phyloP scores from a whole-genome alignment of 2,797 vertebrate species.

The Sebastes flavidus region DNA sequence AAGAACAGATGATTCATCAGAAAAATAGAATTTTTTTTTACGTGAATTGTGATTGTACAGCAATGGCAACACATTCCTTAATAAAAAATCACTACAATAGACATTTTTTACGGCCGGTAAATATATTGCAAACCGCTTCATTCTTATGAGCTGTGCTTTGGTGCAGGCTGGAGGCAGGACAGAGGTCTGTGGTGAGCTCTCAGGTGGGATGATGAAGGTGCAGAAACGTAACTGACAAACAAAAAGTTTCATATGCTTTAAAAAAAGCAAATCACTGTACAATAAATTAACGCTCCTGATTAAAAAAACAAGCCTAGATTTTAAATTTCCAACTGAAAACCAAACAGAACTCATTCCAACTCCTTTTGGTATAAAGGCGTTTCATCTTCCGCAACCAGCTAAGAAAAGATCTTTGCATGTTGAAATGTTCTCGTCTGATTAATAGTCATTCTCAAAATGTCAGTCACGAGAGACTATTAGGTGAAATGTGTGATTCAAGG shows the following conservation, averaged over 20 bases:
- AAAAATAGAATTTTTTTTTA: slow-evolving; percentile 1
- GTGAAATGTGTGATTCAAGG: not conserved
- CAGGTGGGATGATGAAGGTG: not conserved
- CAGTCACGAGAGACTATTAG: not conserved
- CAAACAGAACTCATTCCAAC: too few species aligned
- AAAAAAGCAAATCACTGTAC: not conserved
- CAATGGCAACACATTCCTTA: slow-evolving; percentile 14
- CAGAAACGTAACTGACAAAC: too few species aligned
- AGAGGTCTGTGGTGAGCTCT: not conserved
- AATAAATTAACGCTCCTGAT: not conserved
- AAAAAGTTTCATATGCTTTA: not conserved
- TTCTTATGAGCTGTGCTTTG: too few species aligned
- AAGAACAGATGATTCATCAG: slow-evolving; percentile 4
- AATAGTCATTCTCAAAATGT: not conserved
- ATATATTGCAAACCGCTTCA: not conserved
- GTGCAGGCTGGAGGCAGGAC: not conserved
- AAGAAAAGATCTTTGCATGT: not conserved
- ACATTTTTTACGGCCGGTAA: not conserved
- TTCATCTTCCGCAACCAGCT: too few species aligned
- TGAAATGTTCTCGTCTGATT: not conserved
- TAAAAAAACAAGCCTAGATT: not conserved
- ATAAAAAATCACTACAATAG: not conserved
- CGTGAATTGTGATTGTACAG: slow-evolving; percentile 38
- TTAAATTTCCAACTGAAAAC: too few species aligned
- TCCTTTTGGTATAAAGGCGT: not conserved